Conservation (phyloP, 2,888 invertebrate species). For the Cancer borealis region DNA sequence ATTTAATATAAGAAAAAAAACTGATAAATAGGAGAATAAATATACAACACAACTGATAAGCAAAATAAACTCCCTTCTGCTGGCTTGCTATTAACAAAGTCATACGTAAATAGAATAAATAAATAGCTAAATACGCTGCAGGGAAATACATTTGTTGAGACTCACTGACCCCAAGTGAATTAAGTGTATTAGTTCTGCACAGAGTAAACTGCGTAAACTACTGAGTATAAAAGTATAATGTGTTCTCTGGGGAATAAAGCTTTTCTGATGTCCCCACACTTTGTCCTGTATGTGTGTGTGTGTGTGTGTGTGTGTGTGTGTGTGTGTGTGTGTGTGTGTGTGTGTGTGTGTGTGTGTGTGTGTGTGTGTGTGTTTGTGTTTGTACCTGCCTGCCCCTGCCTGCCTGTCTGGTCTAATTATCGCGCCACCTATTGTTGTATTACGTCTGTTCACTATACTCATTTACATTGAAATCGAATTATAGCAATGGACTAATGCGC, state of each 20-base stretch:
- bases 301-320: slow-evolving; percentile 20
- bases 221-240: not conserved
- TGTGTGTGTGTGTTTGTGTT: not conserved
- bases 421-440: not conserved
- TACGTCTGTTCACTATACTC: not conserved
- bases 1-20: not conserved
- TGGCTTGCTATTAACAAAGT: not conserved
- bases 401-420: not conserved
- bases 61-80: too few relatives aligned
- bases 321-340: not conserved
- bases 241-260: not conserved
- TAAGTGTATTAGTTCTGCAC: not conserved
- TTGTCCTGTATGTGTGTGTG: not conserved
- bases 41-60: too few relatives aligned
- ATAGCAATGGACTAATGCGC: not conserved
- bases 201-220: not conserved
- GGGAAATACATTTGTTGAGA: not conserved
- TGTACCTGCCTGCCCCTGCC: not conserved
- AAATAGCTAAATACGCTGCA: not conserved
- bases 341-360: not conserved
- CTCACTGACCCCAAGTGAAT: not conserved
- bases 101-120: not conserved
- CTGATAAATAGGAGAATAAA: not conserved
- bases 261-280: not conserved
- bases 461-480: not conserved